These are phyloP conservation scores for Physocephala rufipes DNA, from an alignment of 2,888 invertebrate species.

Conservation along the genomic window DNA sequence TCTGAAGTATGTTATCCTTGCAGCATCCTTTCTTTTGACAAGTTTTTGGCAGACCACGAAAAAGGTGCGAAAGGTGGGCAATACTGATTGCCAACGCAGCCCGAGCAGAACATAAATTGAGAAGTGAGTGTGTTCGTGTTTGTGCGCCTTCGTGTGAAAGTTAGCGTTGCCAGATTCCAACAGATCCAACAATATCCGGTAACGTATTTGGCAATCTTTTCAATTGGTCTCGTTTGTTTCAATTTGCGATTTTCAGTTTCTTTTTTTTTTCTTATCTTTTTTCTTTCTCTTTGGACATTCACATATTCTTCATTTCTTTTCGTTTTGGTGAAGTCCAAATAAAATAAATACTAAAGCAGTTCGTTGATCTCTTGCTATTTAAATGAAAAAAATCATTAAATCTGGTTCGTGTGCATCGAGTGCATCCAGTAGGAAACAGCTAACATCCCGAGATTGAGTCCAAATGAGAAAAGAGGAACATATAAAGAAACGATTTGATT, in stretches of 20 bases:
- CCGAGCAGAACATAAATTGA: neutral
- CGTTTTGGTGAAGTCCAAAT: too few relatives aligned
- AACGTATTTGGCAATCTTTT: slow-evolving; percentile 10
- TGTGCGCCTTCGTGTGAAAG: neutral
- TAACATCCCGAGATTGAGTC: too few relatives aligned
- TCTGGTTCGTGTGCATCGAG: too few relatives aligned
- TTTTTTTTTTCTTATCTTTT: neutral
- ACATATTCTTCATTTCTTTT: neutral
- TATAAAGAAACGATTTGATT: too few relatives aligned
- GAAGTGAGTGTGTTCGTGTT: neutral
- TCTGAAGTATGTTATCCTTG: neutral
- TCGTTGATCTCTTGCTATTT: neutral
- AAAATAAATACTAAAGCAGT: slow-evolving; percentile 20
- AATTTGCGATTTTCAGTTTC: neutral
- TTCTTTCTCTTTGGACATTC: neutral
- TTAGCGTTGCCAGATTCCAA: neutral
- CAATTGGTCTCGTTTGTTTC: neutral
- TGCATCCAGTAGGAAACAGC: neutral
- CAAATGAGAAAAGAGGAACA: too few relatives aligned
- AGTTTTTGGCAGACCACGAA: neutral
- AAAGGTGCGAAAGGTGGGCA: slow-evolving; percentile 9
- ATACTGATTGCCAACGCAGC: slow-evolving; percentile 3
- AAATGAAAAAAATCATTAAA: slow-evolving; percentile 1
- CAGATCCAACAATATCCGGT: neutral
- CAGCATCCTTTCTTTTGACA: slow-evolving; percentile 12